These are phyloP conservation scores for Caenorhabditis panamensis DNA, from an alignment of 2,888 invertebrate genomes.

Conservation along the genomic window DNA sequence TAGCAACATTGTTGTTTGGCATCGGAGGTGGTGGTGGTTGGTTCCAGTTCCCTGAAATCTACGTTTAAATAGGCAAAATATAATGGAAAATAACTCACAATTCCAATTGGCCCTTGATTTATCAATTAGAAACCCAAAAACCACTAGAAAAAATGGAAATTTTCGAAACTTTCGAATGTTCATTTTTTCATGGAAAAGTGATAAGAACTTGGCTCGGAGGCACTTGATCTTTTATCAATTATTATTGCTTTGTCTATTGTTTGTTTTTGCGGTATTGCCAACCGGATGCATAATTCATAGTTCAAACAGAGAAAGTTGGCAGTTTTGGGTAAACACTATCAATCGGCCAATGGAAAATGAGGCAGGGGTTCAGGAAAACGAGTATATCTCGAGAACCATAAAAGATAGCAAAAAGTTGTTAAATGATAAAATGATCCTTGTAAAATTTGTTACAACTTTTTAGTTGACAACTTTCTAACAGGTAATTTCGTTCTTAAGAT, in stretches of 20 bases:
- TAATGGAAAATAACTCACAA: background rate
- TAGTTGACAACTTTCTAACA: no score
- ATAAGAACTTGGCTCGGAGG: background rate
- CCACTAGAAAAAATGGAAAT: no score
- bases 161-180: no score
- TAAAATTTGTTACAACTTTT: no score
- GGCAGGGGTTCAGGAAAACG: no score
- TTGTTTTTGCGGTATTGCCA: background rate
- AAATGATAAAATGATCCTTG: no score
- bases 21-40: constrained; percentile 22
- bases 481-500: no score
- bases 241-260: background rate
- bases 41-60: constrained; percentile 45
- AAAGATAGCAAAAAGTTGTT: no score
- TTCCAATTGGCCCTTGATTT: background rate
- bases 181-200: background rate
- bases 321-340: no score
- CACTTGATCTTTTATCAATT: background rate
- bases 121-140: background rate
- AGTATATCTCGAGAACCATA: no score
- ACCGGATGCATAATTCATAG: background rate
- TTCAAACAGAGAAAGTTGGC: background rate
- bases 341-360: no score
- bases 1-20: constrained; percentile 72
- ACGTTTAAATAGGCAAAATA: no score